Conservation (phyloP, 2,113 vertebrate species). For the Callospermophilus lateralis region DNA sequence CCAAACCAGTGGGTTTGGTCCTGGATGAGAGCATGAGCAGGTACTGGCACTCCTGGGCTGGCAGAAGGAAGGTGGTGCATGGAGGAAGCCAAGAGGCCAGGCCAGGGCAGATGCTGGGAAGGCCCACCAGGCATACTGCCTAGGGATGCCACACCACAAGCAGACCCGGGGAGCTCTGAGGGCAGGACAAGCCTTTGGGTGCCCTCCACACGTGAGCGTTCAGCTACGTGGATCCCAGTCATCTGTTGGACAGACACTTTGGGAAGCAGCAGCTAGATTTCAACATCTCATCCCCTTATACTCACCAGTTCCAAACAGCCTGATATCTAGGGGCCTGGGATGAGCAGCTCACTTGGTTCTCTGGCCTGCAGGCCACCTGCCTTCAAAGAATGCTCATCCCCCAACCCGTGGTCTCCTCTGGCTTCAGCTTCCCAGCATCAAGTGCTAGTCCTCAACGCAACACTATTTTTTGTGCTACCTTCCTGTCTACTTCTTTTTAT, state of each 20-base stretch:
- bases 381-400: not conserved
- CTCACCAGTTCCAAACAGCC: not conserved
- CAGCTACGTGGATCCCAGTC: not conserved
- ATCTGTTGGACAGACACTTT: not conserved
- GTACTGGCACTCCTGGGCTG: not conserved
- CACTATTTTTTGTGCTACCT: conserved; percentile 36
- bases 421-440: not conserved
- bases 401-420: not conserved
- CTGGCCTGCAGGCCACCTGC: not conserved
- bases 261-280: not conserved
- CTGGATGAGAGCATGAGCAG: not conserved
- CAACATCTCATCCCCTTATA: rapidly evolving
- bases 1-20: not conserved
- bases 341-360: not conserved
- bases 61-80: not conserved
- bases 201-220: not conserved
- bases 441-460: not conserved
- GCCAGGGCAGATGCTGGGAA: not conserved
- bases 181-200: not conserved
- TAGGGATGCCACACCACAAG: not conserved
- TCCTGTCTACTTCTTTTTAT: conserved; percentile 60
- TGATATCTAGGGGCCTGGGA: not conserved
- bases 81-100: not conserved
- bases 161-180: not conserved
- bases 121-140: not conserved